Percentiles rank a stretch among this genome's conserved stretches.
Conservation (phyloP, 2,113 vertebrate species). For the Todiramphus chloris region DNA sequence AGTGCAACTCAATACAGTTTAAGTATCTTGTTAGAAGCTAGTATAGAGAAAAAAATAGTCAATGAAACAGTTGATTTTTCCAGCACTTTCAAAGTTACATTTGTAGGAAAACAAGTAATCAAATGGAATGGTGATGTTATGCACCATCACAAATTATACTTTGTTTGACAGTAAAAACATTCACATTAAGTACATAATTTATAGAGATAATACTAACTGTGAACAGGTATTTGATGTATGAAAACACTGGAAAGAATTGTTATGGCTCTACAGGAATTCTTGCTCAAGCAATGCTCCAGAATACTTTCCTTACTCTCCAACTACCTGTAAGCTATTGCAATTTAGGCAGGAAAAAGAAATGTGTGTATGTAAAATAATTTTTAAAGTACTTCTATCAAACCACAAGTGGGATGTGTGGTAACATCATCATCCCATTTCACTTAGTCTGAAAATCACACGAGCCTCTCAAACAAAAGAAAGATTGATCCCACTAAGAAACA, state of each 20-base stretch:
- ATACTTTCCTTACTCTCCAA: not conserved
- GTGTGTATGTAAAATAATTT: not conserved
- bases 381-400: not conserved
- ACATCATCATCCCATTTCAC: not conserved
- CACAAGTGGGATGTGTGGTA: not conserved
- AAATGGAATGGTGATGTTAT: not conserved
- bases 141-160: not conserved
- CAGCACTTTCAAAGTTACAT: not conserved
- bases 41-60: not conserved
- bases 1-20: not conserved
- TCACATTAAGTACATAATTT: not conserved
- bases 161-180: not conserved
- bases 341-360: not conserved
- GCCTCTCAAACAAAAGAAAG: not conserved
- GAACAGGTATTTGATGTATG: fast-evolving
- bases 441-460: not conserved
- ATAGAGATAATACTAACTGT: not conserved
- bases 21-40: not conserved
- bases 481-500: not conserved
- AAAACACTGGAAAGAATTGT: not conserved
- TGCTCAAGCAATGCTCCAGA: not conserved
- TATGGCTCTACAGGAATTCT: not conserved
- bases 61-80: not conserved
- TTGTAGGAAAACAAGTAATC: not conserved
- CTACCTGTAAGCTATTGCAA: not conserved